Base-by-base conservation (phyloP, 1,140 invertebrate genomes). In the Penaeus chinensis region DNA sequence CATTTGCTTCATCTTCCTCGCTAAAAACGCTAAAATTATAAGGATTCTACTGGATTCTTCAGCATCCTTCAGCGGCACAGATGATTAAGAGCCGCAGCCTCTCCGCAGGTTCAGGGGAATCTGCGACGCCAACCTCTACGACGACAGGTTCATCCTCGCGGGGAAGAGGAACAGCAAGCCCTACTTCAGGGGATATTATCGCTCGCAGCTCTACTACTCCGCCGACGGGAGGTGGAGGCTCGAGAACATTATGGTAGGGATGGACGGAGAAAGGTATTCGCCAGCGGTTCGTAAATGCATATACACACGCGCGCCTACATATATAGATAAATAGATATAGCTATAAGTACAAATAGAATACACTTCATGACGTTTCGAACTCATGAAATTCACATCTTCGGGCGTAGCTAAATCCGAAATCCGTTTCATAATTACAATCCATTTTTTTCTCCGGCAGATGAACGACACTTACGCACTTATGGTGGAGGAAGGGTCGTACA, bases 111-210 rank as follows among this genome's bases (percentile, higher is more conserved):
- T 88, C 63, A 74, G 87, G 7, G 87, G 87, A 0, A 84, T 88
- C 76, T 88, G 87, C 22, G 87, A 88, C 62, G 54, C 87, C 11
- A 88, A 76, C 18, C 77, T 88, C 1, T 88, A 84, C 76, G 87
- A 88, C 27, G 87, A 88, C 24, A 76, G 82, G 22, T 88, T 84
- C 63, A 60, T 88, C 20, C 24, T 88, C 71, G 77, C 62, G 2
- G 86, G 86, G 11, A 88, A 27, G 54, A n/a, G 19, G 71, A 88
- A 82, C 61, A 8, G 54, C 2, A 88, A 84, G 76, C 80, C 86
- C 0, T 88, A 83, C 74, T 88, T 88, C 86, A 22, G 86, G 27
- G 86, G 86, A 1, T 83, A 88, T 60, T 88, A 83, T 42, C 60
- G 81, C 54, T 88, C 86, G 18, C 69, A 83, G 32, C 42, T 88